A percentile compares a stretch with the other conserved stretches of the same genome.
phyloP scores from a whole-genome alignment of 2,113 vertebrate genomes.

The Oophaga pumilio region DNA sequence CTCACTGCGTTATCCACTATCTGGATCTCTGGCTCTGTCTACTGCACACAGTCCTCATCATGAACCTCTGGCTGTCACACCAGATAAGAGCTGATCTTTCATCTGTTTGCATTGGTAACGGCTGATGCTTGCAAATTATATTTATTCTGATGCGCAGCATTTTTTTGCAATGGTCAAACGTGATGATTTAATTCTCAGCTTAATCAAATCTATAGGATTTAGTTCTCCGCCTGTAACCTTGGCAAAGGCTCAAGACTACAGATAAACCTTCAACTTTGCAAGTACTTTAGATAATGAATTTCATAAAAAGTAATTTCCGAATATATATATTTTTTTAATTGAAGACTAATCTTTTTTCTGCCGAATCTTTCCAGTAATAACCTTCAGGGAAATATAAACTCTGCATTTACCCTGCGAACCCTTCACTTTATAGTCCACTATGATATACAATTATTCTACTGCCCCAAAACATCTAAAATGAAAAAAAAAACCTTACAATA shows the following conservation, averaged over 20 bases:
- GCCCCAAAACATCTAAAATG: too few species aligned
- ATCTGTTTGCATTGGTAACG: neutral
- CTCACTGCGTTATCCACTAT: neutral
- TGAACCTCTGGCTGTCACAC: slow-evolving; percentile 11
- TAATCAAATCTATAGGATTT: neutral
- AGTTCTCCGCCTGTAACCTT: neutral
- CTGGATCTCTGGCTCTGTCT: neutral
- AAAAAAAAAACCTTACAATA: too few species aligned
- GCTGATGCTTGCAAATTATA: neutral
- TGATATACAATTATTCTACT: too few species aligned
- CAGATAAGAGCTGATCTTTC: slow-evolving; percentile 15
- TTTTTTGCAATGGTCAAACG: neutral
- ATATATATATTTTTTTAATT: neutral
- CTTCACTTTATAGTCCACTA: too few species aligned
- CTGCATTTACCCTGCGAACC: neutral
- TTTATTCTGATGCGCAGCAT: neutral
- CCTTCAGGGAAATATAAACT: neutral
- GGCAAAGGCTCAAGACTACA: neutral
- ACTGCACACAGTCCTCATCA: neutral
- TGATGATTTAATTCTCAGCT: neutral
- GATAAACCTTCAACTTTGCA: neutral
- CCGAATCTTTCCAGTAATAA: neutral
- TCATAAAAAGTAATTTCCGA: neutral
- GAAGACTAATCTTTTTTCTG: neutral
- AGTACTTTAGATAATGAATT: neutral